Conservation (phyloP, 2,113 vertebrate species). For the Athene noctua region DNA sequence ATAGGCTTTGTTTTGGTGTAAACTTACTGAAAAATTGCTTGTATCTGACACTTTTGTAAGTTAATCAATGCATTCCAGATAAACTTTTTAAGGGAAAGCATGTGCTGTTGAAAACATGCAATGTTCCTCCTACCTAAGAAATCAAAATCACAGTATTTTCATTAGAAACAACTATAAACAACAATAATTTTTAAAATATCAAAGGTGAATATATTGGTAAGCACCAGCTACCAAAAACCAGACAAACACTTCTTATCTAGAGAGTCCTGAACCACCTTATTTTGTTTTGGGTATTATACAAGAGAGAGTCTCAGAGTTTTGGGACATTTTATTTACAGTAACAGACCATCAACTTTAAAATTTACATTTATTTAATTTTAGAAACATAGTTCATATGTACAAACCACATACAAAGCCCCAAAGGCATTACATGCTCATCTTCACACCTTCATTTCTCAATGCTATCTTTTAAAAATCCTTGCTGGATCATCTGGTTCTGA, state of each 20-base stretch:
- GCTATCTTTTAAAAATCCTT: background rate
- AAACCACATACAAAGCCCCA: background rate
- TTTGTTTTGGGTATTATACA: background rate
- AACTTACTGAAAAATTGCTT: background rate
- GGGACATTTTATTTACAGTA: background rate
- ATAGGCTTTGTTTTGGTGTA: background rate
- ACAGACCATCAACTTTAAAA: background rate
- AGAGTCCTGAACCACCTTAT: background rate
- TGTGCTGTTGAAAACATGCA: background rate
- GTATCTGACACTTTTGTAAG: background rate
- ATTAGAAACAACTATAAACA: background rate
- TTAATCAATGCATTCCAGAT: background rate
- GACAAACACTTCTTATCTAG: background rate
- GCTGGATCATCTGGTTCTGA: background rate
- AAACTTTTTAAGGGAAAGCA: background rate
- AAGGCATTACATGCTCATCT: background rate
- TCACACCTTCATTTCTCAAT: background rate
- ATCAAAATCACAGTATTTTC: background rate
- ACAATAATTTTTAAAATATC: background rate
- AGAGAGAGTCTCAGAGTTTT: background rate
- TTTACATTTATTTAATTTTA: background rate
- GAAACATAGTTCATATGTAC: background rate
- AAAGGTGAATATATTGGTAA: background rate
- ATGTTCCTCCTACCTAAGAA: background rate
- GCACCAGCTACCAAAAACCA: background rate